Percentiles rank a stretch among this genome's conserved stretches.
Conservation (phyloP, 2,797 vertebrate genomes). For the Ataeniobius toweri region DNA sequence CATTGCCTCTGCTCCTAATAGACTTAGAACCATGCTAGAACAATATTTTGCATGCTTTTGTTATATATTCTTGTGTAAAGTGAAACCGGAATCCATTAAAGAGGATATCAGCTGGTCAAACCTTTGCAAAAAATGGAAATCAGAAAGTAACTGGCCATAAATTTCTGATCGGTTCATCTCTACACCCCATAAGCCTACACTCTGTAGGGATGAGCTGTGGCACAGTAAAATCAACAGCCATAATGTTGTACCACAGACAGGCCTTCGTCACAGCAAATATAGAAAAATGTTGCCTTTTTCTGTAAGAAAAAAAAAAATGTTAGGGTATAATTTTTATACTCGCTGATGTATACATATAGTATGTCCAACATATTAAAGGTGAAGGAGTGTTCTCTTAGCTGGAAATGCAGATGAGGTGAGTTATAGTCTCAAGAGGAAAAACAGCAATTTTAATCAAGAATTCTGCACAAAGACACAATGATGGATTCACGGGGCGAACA, state of each 20-base stretch:
- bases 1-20: not conserved
- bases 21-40: too few relatives aligned
- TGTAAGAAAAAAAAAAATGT: slow-evolving; percentile 6
- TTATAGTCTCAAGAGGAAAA: slow-evolving; percentile 63
- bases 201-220: not conserved
- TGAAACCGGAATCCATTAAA: too few relatives aligned
- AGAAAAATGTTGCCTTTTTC: not conserved
- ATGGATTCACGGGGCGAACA: slow-evolving; percentile 66
- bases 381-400: slow-evolving; percentile 52
- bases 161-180: not conserved
- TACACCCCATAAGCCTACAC: not conserved
- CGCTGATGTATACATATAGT: not conserved
- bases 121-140: not conserved
- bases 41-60: not conserved
- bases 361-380: slow-evolving; percentile 23
- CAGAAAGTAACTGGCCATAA: not conserved
- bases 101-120: too few relatives aligned
- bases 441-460: slow-evolving; percentile 70
- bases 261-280: not conserved
- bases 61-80: not conserved
- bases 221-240: not conserved
- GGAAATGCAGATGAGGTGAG: slow-evolving; percentile 41
- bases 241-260: not conserved
- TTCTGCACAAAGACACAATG: slow-evolving; percentile 75
- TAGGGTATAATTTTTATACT: not conserved